Evolutionary conservation across 2,113 vertebrate genomes (phyloP), one percentile per base, ranked within the genome.

Genomic region (Colistium nudipinnis): DNA sequence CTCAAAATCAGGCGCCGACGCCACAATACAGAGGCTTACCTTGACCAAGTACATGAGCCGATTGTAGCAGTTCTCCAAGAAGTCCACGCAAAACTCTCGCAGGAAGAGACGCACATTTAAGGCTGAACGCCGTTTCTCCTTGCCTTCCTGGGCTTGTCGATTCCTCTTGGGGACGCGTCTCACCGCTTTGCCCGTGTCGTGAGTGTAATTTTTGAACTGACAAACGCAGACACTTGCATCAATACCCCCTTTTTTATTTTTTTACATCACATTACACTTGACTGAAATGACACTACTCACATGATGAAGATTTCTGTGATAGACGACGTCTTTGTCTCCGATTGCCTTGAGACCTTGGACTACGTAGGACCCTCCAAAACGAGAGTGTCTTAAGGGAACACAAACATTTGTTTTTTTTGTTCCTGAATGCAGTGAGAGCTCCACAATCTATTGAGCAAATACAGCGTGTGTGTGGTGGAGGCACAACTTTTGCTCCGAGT

Each of bases 11-110:
- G 12, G 20, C 13, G 20, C 9, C 8, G 7, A 49, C 24, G 25
- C 24, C 28, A 55, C 9, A 4, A 27, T 1, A 24, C 19, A 41
- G 31, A 1, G 6, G 16, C 80, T 10, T 74, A 99, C 97, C 95
- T 99, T 99, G 47, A 99, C 97, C 1, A 94, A 90, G 72, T 94
- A 95, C 97, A 99, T 97, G 66, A 99, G 95, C 13, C 88, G 93
- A 88, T 99, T 99, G 78, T 98, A 99, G 89, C 97, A 98, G 90
- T 92, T 91, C 76, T 98, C 94, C 85, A 99, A 74, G 72, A 99
- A 98, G 73, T 99, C 97, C 2, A 90, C 74, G 74, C 97, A 99
- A 90, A 99, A 99, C 56, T 90, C 89, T 49, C 90, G 82, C 65
- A 99, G 94, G 86, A 99, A 98, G 39, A 98, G 93, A 0, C 96